A percentile compares a stretch with the other conserved stretches of the same genome.
Evolutionary conservation across 2,113 vertebrate genomes (phyloP).

Genomic region (Pionites leucogaster): DNA sequence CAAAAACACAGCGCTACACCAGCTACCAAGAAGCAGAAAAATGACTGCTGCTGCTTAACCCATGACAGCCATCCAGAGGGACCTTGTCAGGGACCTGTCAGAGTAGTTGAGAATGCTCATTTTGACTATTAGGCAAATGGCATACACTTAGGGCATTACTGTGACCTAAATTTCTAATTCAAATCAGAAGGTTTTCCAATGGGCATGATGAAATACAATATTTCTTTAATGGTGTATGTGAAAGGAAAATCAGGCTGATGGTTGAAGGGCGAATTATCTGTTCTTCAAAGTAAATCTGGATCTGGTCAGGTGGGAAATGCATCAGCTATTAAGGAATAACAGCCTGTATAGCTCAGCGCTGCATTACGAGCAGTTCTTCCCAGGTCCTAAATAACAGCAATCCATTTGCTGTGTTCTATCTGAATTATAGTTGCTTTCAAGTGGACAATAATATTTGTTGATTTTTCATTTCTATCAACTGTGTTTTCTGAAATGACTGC

Average conservation of each 20-base stretch:
- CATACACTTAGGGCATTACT: neutral
- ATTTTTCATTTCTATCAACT: slow-evolving; percentile 45
- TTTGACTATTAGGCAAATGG: neutral
- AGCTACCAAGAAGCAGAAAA: too few relatives aligned
- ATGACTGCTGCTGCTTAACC: too few relatives aligned
- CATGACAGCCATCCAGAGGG: too few relatives aligned
- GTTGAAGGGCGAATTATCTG: neutral
- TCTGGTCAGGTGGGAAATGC: neutral
- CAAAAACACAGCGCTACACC: too few relatives aligned
- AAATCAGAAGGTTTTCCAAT: neutral
- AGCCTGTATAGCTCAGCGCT: neutral
- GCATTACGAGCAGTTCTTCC: fast-evolving
- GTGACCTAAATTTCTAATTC: neutral
- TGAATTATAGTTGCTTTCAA: slow-evolving; percentile 63
- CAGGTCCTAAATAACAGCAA: neutral
- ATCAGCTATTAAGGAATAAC: neutral
- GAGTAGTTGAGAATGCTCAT: neutral
- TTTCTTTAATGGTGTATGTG: neutral
- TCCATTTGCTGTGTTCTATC: slow-evolving; percentile 47
- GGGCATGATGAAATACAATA: neutral
- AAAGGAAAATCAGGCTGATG: neutral
- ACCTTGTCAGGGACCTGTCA: neutral
- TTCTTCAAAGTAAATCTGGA: neutral
- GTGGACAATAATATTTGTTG: slow-evolving; percentile 61
- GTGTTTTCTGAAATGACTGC: slow-evolving; percentile 27